Evolutionary conservation across 2,113 vertebrate genomes (phyloP).

Genomic region (Ciconia maguari): DNA sequence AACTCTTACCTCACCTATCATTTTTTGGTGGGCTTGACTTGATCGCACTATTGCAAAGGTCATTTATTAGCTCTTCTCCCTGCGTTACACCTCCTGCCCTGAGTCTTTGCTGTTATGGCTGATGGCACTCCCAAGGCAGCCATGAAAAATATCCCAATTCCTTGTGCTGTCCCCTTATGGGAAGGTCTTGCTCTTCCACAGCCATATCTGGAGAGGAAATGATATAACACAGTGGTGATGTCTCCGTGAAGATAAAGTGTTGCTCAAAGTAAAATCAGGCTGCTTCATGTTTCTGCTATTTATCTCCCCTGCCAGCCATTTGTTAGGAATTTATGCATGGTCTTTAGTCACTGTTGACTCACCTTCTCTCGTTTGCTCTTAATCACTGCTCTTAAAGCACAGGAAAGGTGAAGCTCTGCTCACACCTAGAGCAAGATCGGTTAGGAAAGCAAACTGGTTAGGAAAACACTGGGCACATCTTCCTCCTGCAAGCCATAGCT

Average conservation of each 20-base stretch:
- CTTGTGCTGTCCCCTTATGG: not conserved
- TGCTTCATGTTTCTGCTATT: slow-evolving; percentile 23
- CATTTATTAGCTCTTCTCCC: not conserved
- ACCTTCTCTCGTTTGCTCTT: slow-evolving; percentile 15
- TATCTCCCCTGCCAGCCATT: not conserved
- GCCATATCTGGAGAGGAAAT: slow-evolving; percentile 14
- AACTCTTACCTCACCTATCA: not conserved
- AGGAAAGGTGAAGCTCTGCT: not conserved
- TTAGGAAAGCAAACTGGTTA: not conserved
- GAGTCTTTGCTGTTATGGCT: not conserved
- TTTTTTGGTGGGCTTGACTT: not conserved
- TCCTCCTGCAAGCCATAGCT: not conserved
- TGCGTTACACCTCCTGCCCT: not conserved
- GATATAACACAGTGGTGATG: not conserved
- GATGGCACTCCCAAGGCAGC: not conserved
- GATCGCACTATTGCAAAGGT: not conserved
- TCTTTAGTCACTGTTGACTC: slow-evolving; percentile 32
- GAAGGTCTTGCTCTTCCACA: not conserved
- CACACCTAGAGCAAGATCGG: not conserved
- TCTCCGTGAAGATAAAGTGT: slow-evolving; percentile 4
- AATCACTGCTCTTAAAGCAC: not conserved
- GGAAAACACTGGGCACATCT: not conserved
- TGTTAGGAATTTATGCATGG: slow-evolving; percentile 44
- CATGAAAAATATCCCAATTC: not conserved
- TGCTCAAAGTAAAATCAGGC: slow-evolving; percentile 2